Evolutionary conservation across 2,797 vertebrate species (phyloP), one percentile per base, ranked within the genome.

Genomic region (Trichosurus vulpecula): DNA sequence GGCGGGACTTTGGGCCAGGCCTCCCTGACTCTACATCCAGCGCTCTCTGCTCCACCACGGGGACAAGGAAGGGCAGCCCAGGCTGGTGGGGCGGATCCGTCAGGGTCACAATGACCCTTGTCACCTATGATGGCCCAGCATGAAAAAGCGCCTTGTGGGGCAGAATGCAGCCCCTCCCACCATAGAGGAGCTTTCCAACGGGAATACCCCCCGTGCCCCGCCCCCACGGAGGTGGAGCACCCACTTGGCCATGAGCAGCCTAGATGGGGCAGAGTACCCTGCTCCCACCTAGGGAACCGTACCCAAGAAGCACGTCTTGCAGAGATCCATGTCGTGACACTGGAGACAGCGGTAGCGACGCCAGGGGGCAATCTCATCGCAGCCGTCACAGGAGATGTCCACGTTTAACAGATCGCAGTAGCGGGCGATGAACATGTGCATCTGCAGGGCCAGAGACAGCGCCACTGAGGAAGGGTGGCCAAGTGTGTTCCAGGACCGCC

Each of bases 371-470:
- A 99, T 99, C 95, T 99, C 99, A 95, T 99, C 99, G 14, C 99
- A 99, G 41, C 99, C 99, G 0, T 99, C 99, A 2, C 99, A 99
- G 35, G 99, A 99, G 54, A 99, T 99, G 98, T 99, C 99, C 91
- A 99, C 99, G 0, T 99, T 99, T 27, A 99, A 97, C 96, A 99
- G 99, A 98, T 99, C 99, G 54, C 99, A 99, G 96, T 99, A 99
- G 52, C 99, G 99, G 22, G 99, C 99, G 4, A 99, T 99, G 98
- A 99, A 99, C 99, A 99, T 99, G 98, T 99, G 99, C 99, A 99
- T 99, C 99, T 99, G 94, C 92, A 98, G 97, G 2, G 94, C 90
- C 0, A 98, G 92, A 54, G 12, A 54, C 13, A 10, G 52, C 0
- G 1, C 6, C 30, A 2, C 30, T 74, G 61, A 74, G 61, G 16